Percentiles rank a stretch among this genome's conserved stretches.
These are phyloP conservation scores for Allolobophora icterica DNA, from an alignment of 2,888 invertebrate genomes.

Conservation along the genomic window DNA sequence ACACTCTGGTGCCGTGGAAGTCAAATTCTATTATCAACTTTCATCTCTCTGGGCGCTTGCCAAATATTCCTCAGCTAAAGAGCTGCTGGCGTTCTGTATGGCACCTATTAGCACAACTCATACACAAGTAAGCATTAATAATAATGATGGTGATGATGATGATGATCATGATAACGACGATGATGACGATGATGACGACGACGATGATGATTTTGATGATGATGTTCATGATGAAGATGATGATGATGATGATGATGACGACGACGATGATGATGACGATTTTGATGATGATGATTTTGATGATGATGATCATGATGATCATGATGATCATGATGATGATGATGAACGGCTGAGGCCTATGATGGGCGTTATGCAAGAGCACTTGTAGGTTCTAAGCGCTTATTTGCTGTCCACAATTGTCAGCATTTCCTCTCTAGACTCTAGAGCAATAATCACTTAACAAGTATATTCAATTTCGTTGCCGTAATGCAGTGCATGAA, in stretches of 20 bases:
- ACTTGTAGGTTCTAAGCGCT: no score
- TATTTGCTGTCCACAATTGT: no score
- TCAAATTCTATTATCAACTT: no score
- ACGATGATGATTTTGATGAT: neutral
- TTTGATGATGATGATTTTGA: neutral
- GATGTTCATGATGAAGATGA: neutral
- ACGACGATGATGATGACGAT: neutral
- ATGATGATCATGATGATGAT: neutral
- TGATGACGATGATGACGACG: neutral
- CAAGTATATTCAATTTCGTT: no score
- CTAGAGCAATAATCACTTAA: no score
- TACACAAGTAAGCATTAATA: neutral
- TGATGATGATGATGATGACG: no score
- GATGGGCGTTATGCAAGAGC: neutral
- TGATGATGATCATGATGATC: neutral
- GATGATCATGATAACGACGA: neutral
- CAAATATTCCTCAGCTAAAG: neutral
- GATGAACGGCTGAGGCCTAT: neutral
- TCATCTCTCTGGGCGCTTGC: no score
- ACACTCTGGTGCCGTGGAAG: no score
- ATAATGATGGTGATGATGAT: neutral
- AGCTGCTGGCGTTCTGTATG: neutral
- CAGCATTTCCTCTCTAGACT: no score
- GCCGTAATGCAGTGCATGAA: no score
- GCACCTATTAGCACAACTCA: neutral